A percentile compares a stretch with the other conserved stretches of the same genome.
Conservation (phyloP, 92 coral and sea anemone genomes). For the Bergia sp. region DNA sequence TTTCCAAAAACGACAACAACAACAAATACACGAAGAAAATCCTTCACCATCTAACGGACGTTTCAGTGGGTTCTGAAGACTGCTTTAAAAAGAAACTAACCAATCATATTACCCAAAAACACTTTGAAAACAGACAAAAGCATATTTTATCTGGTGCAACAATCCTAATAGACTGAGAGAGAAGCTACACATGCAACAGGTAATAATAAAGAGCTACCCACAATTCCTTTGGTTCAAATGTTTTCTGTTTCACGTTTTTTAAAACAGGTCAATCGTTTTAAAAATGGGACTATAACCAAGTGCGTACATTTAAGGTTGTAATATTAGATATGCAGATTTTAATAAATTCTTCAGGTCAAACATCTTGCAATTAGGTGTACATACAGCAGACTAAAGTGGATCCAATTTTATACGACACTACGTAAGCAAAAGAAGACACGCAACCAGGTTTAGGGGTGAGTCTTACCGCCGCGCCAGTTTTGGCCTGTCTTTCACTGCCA, state of each 20-base stretch:
- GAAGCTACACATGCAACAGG: not conserved
- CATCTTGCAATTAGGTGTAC: too few relatives aligned
- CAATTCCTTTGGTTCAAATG: not conserved
- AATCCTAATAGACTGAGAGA: not conserved
- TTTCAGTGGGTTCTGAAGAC: too few relatives aligned
- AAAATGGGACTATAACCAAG: too few relatives aligned
- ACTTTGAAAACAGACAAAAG: not conserved
- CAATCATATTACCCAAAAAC: too few relatives aligned
- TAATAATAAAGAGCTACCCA: not conserved
- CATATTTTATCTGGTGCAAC: not conserved
- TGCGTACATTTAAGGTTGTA: too few relatives aligned
- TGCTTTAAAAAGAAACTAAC: too few relatives aligned
- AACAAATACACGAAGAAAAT: too few relatives aligned
- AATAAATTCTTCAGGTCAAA: too few relatives aligned
- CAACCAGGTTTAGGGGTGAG: not conserved
- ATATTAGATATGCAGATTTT: too few relatives aligned
- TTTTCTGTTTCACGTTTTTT: not conserved
- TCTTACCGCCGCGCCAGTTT: slow-evolving; percentile 94
- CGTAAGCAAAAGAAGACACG: not conserved
- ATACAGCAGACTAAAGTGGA: not conserved
- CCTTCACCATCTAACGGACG: too few relatives aligned
- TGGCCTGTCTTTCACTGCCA: slow-evolving; percentile 97
- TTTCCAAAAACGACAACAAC: too few relatives aligned
- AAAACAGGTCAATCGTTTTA: not conserved
- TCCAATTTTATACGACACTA: not conserved